phyloP scores from a whole-genome alignment of 2,888 invertebrate genomes.

The Teleiodes luculella region DNA sequence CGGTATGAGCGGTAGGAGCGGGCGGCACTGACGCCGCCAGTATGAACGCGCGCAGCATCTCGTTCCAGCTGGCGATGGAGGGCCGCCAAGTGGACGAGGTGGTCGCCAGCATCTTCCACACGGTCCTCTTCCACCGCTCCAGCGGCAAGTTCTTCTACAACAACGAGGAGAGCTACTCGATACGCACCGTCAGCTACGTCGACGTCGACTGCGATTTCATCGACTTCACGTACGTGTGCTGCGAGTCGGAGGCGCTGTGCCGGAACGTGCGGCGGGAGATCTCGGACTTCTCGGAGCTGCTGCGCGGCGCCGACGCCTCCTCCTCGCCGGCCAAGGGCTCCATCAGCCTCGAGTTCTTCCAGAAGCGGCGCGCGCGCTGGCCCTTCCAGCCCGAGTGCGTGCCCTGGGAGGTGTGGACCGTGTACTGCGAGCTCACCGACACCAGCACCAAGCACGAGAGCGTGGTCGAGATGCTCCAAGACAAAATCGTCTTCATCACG shows the following conservation, averaged over 20 bases:
- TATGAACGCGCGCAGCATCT: slow-evolving; percentile 90
- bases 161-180: slow-evolving; percentile 95
- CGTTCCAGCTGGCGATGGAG: slow-evolving; percentile 91
- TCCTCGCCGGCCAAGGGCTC: slow-evolving; percentile 83
- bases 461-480: slow-evolving; percentile 91
- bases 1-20: slow-evolving; percentile 30
- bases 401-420: slow-evolving; percentile 99
- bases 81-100: slow-evolving; percentile 95
- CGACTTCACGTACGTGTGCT: slow-evolving; percentile 98
- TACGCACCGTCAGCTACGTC: slow-evolving; percentile 96
- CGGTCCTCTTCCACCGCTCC: slow-evolving; percentile 92
- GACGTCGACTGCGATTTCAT: slow-evolving; percentile 99
- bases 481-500: slow-evolving; percentile 96
- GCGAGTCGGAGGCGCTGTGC: slow-evolving; percentile 88
- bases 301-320: slow-evolving; percentile 84
- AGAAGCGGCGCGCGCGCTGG: slow-evolving; percentile 93
- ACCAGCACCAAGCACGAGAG: slow-evolving; percentile 92
- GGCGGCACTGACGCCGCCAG: slow-evolving; percentile 60
- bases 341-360: slow-evolving; percentile 97
- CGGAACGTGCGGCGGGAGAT: slow-evolving; percentile 86
- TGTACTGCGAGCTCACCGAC: slow-evolving; percentile 93
- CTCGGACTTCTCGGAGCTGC: slow-evolving; percentile 86
- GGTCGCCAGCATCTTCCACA: slow-evolving; percentile 94
- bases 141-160: slow-evolving; percentile 96
- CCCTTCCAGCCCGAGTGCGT: slow-evolving; percentile 93